Conservation (phyloP, 2,888 invertebrate genomes). For the Eilema griseolum region DNA sequence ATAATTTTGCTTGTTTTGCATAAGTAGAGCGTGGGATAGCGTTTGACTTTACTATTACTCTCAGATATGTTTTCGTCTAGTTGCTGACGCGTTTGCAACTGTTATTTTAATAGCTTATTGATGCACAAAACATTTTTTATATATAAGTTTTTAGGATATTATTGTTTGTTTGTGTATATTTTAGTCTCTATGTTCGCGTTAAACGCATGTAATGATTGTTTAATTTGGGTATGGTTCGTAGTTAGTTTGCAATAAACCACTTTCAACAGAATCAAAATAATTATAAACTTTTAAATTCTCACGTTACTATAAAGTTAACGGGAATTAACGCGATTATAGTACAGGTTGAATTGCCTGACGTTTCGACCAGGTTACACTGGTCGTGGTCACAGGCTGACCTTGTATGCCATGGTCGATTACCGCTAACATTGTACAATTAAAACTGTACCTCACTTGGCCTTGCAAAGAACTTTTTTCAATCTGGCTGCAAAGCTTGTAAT, state of each 20-base stretch:
- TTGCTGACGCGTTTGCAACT: neutral
- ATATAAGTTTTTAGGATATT: neutral
- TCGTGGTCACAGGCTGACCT: too few species aligned
- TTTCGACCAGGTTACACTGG: too few species aligned
- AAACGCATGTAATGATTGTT: neutral
- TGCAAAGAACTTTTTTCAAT: neutral
- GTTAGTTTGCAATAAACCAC: neutral
- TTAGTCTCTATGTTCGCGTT: neutral
- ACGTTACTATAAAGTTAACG: neutral
- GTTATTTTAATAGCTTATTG: neutral
- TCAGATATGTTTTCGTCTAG: slow-evolving; percentile 4
- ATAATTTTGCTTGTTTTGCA: neutral
- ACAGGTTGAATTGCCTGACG: too few species aligned
- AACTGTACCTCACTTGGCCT: too few species aligned
- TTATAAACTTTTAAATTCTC: neutral
- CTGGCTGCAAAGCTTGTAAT: neutral
- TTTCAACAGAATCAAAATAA: neutral
- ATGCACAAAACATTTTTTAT: neutral
- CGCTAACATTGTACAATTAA: too few species aligned
- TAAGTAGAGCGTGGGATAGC: neutral
- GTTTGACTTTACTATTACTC: neutral
- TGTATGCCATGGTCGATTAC: too few species aligned
- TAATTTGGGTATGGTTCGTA: neutral
- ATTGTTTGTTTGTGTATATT: slow-evolving; percentile 2
- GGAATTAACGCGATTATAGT: too few species aligned